phyloP scores from a whole-genome alignment of 2,113 vertebrate genomes.

The Ophiodon elongatus region DNA sequence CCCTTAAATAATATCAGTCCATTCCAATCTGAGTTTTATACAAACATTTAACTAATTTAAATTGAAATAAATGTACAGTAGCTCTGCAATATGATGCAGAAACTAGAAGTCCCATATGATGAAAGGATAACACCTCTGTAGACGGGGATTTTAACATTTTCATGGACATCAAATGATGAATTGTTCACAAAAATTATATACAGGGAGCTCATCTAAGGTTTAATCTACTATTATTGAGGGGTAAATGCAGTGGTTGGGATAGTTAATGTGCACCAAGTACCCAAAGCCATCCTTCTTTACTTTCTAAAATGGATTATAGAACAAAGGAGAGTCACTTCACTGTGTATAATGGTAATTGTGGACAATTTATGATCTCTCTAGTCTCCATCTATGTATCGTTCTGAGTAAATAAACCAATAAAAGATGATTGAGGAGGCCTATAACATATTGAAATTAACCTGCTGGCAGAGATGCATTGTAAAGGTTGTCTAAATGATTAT shows the following conservation, averaged over 20 bases:
- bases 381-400: conserved; percentile 75
- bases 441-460: conserved; percentile 74
- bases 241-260: conserved; percentile 26
- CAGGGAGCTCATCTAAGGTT: conserved; percentile 23
- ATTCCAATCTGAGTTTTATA: conserved; percentile 17
- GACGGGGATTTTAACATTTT: conserved; percentile 24
- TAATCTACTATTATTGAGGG: conserved; percentile 42
- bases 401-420: conserved; percentile 82
- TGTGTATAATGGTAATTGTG: conserved; percentile 72
- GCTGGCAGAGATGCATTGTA: conserved; percentile 73
- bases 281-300: conserved; percentile 41
- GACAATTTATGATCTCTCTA: conserved; percentile 74
- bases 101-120: conserved; percentile 11
- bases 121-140: conserved; percentile 20
- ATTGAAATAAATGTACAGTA: background rate
- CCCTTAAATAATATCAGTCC: background rate
- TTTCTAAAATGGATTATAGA: conserved; percentile 52
- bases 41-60: conserved; percentile 26
- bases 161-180: conserved; percentile 19
- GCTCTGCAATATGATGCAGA: background rate
- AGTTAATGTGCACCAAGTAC: conserved; percentile 42
- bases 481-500: conserved; percentile 80
- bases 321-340: conserved; percentile 68
- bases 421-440: conserved; percentile 73
- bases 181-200: conserved; percentile 25